A percentile compares a stretch with the other conserved stretches of the same genome.
These are phyloP conservation scores for Mesocentrotus franciscanus DNA, from an alignment of 53 echinoderm and acorn worm species.

Conservation along the genomic window DNA sequence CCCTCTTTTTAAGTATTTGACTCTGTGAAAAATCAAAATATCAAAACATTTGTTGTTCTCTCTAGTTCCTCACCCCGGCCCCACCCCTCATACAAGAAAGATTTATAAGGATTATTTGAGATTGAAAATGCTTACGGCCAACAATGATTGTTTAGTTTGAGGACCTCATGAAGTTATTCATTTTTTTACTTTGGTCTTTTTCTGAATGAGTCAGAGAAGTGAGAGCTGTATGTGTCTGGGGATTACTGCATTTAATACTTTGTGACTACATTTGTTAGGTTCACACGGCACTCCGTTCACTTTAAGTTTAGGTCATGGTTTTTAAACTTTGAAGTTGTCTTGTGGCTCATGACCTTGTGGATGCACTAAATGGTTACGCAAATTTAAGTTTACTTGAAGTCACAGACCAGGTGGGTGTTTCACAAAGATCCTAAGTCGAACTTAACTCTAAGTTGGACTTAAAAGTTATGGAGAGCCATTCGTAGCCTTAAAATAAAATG, in stretches of 20 bases:
- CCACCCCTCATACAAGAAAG: background rate
- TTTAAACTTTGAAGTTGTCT: too few species aligned
- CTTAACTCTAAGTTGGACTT: too few species aligned
- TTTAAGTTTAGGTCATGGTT: too few species aligned
- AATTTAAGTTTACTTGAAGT: too few species aligned
- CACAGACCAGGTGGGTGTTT: too few species aligned
- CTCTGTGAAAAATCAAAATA: background rate
- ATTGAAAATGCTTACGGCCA: slow-evolving; percentile 1
- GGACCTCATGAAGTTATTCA: background rate
- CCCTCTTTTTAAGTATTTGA: background rate
- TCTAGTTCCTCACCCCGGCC: too few species aligned
- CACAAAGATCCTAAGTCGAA: too few species aligned
- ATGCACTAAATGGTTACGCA: too few species aligned
- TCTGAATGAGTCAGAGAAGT: background rate
- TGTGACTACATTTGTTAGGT: background rate
- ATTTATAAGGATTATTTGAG: background rate
- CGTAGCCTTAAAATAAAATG: too few species aligned
- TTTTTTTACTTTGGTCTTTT: background rate
- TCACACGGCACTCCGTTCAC: too few species aligned
- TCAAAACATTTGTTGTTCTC: background rate
- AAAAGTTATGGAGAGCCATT: too few species aligned
- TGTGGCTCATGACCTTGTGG: too few species aligned
- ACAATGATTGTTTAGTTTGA: background rate
- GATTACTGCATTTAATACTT: background rate
- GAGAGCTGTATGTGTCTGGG: background rate